Conservation (phyloP, 2,888 invertebrate genomes). For the Bedellia somnulentella region DNA sequence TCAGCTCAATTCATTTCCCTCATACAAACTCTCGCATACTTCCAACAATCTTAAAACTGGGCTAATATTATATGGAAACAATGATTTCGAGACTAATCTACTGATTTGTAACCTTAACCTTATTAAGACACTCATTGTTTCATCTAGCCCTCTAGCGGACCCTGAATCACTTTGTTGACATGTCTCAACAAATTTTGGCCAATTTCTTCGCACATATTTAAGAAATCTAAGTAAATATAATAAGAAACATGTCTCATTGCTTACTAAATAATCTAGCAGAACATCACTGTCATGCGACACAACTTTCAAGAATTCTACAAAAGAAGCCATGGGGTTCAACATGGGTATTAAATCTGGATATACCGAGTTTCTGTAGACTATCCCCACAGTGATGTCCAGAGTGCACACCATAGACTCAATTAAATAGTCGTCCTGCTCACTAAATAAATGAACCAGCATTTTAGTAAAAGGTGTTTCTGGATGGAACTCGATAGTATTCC, state of each 20-base stretch:
- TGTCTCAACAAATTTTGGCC: constrained; percentile 79
- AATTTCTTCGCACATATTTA: constrained; percentile 81
- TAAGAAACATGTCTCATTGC: constrained; percentile 89
- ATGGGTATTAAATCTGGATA: constrained; percentile 79
- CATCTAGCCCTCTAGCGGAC: constrained; percentile 66
- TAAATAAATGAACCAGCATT: constrained; percentile 84
- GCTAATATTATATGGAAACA: constrained; percentile 89
- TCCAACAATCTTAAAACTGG: constrained; percentile 82
- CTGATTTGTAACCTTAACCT: constrained; percentile 79
- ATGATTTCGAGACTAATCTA: constrained; percentile 76
- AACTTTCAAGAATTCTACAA: constrained; percentile 81
- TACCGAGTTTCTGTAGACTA: constrained; percentile 79
- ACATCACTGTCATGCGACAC: constrained; percentile 82
- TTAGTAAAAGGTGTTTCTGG: constrained; percentile 87
- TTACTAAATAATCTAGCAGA: constrained; percentile 81
- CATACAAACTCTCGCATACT: constrained; percentile 82
- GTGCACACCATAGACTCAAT: constrained; percentile 93
- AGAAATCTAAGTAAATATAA: constrained; percentile 81
- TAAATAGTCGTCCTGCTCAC: constrained; percentile 88
- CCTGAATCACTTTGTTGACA: constrained; percentile 67
- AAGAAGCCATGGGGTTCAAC: constrained; percentile 85
- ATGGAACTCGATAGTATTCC: constrained; percentile 79
- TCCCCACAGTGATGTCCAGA: constrained; percentile 82
- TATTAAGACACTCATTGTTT: constrained; percentile 83
- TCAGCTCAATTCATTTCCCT: constrained; percentile 81